A percentile compares a stretch with the other conserved stretches of the same genome.
phyloP scores from a whole-genome alignment of 2,113 vertebrate genomes.

The Muscicapa adusta region DNA sequence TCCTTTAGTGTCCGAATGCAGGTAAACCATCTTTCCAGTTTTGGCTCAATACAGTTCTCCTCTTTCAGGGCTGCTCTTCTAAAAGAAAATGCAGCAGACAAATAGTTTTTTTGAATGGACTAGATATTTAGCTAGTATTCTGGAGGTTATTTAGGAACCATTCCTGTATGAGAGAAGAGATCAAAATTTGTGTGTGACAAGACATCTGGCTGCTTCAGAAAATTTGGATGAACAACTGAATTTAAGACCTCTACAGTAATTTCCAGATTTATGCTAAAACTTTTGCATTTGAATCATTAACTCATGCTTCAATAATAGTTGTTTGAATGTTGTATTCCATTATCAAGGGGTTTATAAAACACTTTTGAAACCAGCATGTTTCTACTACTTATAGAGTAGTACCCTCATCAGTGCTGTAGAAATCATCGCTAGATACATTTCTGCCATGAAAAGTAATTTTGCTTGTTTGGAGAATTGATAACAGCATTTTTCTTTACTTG shows the following conservation, averaged over 20 bases:
- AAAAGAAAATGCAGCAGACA: background rate
- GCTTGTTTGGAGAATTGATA: background rate
- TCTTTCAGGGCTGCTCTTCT: background rate
- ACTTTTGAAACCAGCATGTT: background rate
- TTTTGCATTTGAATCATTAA: background rate
- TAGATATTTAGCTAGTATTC: background rate
- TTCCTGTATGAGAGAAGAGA: background rate
- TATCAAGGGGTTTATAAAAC: background rate
- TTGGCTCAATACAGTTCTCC: background rate
- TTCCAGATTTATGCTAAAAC: background rate
- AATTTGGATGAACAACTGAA: background rate
- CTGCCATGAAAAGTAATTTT: background rate
- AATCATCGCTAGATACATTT: background rate
- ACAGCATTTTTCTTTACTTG: background rate
- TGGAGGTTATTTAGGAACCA: background rate
- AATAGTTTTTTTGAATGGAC: background rate
- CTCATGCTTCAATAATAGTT: background rate
- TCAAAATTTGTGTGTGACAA: background rate
- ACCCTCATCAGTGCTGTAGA: background rate
- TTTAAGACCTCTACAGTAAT: background rate
- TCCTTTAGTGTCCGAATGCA: background rate
- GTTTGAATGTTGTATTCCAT: background rate
- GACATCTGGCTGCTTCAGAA: background rate
- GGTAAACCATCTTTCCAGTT: background rate
- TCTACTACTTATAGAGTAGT: background rate